Evolutionary conservation across 1,140 invertebrate species (phyloP), one percentile per base, ranked within the genome.

Genomic region (Apocrypta bakeri): DNA sequence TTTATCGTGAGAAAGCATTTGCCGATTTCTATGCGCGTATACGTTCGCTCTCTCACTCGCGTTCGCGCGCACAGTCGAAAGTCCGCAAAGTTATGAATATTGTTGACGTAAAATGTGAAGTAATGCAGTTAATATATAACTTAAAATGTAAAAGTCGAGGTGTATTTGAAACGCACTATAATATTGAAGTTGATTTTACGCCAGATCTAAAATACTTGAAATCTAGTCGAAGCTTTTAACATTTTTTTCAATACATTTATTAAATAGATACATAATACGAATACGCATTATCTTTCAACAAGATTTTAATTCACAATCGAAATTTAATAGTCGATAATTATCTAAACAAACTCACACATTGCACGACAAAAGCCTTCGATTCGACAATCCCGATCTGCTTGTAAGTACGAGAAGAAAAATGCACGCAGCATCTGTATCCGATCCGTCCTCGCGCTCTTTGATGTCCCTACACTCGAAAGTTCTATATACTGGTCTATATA

Each of bases 1-100:
- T 72, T 72, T 72, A 72, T 72, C 71, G 72, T 74, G 72, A 74
- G 42, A 74, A 74, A 6, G 25, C 21, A 21, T 31, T 27, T 27
- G 7, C 29, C 14, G 31, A 33, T n/a, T 21, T 71, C 68, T 71
- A 71, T 71, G 64, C 8, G 48, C 8, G 0, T 56, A 1, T 17
- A 6, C 21, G n/a, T n/a, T n/a, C n/a, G n/a, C n/a, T n/a, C n/a
- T n/a, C n/a, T n/a, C 17, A 17, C 21, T 48, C 14, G 0, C 64
- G 31, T 12, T 1, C 17, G 63, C 2, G 21, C 25, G 25, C 24
- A 25, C 24, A 71, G 68, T 31, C 31, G 68, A 71, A 71, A 69
- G 68, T 29, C 24, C 29, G 68, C 17, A 69, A 69, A 71, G 29
- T 71, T 31, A 71, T n/a, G 68, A 33, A n/a, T 71, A 71, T 21